Conservation (phyloP, 2,113 vertebrate genomes). For the Anolis carolinensis region DNA sequence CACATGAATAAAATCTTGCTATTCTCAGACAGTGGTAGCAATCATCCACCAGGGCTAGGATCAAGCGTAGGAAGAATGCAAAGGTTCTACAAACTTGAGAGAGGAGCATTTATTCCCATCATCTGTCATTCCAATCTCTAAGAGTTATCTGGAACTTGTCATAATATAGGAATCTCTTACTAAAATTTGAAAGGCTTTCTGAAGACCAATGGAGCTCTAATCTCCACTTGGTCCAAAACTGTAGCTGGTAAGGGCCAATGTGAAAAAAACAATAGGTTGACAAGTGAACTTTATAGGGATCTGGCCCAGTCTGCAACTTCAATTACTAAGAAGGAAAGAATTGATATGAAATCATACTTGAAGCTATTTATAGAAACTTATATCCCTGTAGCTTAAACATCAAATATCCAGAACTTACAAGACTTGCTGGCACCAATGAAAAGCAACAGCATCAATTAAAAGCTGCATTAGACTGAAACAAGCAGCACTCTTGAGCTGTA, state of each 20-base stretch:
- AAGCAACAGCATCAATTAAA: not conserved
- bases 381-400: not conserved
- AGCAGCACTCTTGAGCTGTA: not conserved
- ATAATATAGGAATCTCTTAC: not conserved
- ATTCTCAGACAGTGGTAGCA: slow-evolving; percentile 5
- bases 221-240: not conserved
- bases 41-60: not conserved
- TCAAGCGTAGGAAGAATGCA: not conserved
- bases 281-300: not conserved
- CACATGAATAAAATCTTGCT: slow-evolving; percentile 35
- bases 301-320: not conserved
- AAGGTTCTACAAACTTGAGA: not conserved
- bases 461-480: not conserved
- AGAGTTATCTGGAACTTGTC: not conserved
- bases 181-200: not conserved
- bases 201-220: not conserved
- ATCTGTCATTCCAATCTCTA: not conserved
- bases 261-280: not conserved
- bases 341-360: not conserved
- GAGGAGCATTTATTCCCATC: not conserved
- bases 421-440: not conserved
- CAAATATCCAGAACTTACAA: not conserved
- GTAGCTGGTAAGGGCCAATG: not conserved
- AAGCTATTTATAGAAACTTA: not conserved
- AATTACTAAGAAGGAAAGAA: not conserved